These are phyloP conservation scores for Limanda limanda DNA, from an alignment of 2,113 vertebrate genomes.

Conservation along the genomic window DNA sequence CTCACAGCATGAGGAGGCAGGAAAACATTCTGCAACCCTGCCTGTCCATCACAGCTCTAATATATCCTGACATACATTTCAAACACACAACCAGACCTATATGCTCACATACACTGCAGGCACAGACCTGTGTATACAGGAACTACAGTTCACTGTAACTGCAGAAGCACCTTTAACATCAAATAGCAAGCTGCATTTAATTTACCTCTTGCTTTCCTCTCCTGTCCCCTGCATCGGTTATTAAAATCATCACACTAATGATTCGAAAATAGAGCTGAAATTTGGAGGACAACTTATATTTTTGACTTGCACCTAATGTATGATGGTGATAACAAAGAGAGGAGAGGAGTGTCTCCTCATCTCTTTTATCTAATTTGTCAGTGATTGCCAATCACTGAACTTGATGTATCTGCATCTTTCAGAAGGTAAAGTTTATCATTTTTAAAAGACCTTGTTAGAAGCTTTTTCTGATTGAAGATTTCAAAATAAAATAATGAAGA, in stretches of 20 bases:
- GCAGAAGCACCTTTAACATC: background rate
- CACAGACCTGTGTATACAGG: constrained; percentile 11
- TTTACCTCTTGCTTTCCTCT: background rate
- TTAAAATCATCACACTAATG: constrained; percentile 6
- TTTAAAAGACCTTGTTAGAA: background rate
- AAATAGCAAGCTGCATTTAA: background rate
- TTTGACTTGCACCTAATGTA: background rate
- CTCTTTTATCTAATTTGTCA: constrained; percentile 22
- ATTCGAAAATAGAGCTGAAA: constrained; percentile 2
- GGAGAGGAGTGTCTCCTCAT: constrained; percentile 10
- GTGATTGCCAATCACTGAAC: constrained; percentile 31
- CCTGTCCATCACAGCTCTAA: constrained; percentile 56
- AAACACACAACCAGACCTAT: constrained; percentile 29
- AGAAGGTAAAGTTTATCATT: background rate
- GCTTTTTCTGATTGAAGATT: constrained; percentile 4
- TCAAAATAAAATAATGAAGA: background rate
- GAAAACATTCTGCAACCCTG: constrained; percentile 16
- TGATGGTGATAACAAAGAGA: background rate
- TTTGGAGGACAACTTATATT: constrained; percentile 24
- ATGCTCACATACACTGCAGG: constrained; percentile 4
- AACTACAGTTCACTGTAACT: background rate
- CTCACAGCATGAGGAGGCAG: constrained; percentile 21
- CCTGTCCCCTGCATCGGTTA: constrained; percentile 10
- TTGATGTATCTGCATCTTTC: background rate
- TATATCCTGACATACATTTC: constrained; percentile 38